A percentile compares a stretch with the other conserved stretches of the same genome.
phyloP scores from a whole-genome alignment of 1,140 invertebrate genomes.

The Drosophila guanche region DNA sequence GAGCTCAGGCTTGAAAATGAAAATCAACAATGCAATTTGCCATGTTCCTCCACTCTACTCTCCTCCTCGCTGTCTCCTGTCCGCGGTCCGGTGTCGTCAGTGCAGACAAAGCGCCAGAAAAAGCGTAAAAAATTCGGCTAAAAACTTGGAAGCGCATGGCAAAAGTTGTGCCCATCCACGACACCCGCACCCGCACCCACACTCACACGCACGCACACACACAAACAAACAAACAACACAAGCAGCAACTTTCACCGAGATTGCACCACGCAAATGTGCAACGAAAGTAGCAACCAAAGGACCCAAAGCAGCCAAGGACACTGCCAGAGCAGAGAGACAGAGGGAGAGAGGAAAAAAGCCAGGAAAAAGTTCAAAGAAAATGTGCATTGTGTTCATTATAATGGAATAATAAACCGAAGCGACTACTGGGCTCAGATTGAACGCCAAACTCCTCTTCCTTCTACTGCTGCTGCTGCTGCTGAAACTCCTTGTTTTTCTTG shows the following conservation, averaged over 20 bases:
- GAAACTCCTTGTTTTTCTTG: conserved; percentile 19
- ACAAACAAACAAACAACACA: not conserved
- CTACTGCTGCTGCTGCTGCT: conserved; percentile 2
- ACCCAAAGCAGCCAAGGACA: conserved; percentile 33
- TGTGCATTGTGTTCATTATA: conserved; percentile 79
- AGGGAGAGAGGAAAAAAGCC: not conserved
- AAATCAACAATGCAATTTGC: conserved; percentile 82
- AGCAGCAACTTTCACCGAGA: conserved; percentile 42
- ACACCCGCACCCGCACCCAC: conserved; percentile 18
- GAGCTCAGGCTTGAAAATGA: conserved; percentile 77
- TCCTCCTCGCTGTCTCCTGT: conserved; percentile 1
- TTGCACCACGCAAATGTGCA: conserved; percentile 76
- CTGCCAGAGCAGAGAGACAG: not conserved
- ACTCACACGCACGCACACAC: not conserved
- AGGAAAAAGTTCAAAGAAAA: conserved; percentile 67
- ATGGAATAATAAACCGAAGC: conserved; percentile 77
- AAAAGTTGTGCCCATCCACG: conserved; percentile 48
- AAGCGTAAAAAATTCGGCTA: conserved; percentile 44
- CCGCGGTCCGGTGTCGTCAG: conserved; percentile 15
- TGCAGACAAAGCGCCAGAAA: conserved; percentile 9
- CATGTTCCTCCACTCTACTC: conserved; percentile 54
- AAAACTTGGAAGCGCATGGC: conserved; percentile 62
- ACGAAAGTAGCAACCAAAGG: conserved; percentile 60
- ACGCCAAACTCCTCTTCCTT: not conserved
- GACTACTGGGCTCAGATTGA: conserved; percentile 48